Conservation (phyloP, 2,888 invertebrate species). For the Drosophila aldrichi region DNA sequence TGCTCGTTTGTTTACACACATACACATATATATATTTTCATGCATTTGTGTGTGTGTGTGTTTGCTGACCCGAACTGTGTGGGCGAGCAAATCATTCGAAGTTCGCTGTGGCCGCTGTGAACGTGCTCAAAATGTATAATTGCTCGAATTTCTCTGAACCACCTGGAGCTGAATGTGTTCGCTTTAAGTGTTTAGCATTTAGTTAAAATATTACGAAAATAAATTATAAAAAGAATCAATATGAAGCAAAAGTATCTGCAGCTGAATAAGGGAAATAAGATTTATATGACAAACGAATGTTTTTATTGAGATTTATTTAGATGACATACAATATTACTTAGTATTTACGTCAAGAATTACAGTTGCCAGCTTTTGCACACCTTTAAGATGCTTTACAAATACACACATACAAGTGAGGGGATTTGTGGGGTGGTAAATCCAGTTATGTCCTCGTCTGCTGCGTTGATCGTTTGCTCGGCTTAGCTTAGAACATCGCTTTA, state of each 20-base stretch:
- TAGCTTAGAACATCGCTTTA: neutral
- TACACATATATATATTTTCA: neutral
- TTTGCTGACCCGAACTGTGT: slow-evolving; percentile 47
- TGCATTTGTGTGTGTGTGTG: slow-evolving; percentile 2
- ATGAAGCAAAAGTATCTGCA: neutral
- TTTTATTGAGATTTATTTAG: neutral
- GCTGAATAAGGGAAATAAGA: neutral
- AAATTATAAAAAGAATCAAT: neutral
- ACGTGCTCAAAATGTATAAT: slow-evolving; percentile 68
- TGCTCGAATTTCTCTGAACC: slow-evolving; percentile 41
- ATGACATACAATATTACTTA: neutral
- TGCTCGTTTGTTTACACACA: neutral
- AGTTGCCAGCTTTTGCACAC: neutral
- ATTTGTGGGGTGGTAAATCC: neutral
- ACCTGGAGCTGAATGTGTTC: slow-evolving; percentile 12
- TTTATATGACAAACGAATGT: neutral
- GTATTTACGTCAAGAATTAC: neutral
- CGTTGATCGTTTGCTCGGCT: slow-evolving; percentile 4
- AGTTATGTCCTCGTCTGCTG: neutral
- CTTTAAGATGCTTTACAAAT: slow-evolving; percentile 3
- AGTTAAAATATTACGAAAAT: slow-evolving; percentile 30
- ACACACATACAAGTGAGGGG: neutral
- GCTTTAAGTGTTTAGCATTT: slow-evolving; percentile 10
- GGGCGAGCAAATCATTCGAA: slow-evolving; percentile 48
- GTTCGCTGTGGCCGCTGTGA: slow-evolving; percentile 39